These are phyloP conservation scores for Lamellibrachia satsuma DNA, from an alignment of 2,888 invertebrate genomes.

Conservation along the genomic window DNA sequence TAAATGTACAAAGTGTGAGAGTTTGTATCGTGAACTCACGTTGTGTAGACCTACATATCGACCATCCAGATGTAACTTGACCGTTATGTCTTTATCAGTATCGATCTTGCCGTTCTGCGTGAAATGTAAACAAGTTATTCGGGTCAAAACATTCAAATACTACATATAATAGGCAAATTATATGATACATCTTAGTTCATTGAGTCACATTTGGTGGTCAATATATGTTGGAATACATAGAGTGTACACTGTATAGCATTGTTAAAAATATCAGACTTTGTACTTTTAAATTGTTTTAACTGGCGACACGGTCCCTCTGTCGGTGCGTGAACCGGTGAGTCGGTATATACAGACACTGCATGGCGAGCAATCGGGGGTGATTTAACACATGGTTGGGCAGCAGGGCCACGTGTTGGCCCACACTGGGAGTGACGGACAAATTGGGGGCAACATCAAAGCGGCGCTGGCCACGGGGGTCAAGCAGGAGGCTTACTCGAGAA, in stretches of 20 bases:
- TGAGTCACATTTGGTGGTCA: too few relatives aligned
- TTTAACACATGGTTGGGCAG: conserved; percentile 17
- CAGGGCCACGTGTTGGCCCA: background rate
- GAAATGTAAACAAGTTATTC: too few relatives aligned
- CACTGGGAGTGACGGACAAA: background rate
- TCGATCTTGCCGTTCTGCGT: too few relatives aligned
- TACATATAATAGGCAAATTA: too few relatives aligned
- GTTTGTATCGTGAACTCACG: too few relatives aligned
- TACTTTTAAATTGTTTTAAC: background rate
- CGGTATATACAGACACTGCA: background rate
- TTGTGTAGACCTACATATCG: too few relatives aligned
- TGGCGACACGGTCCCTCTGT: background rate
- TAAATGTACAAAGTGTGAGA: too few relatives aligned
- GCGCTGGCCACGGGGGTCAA: background rate
- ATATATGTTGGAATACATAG: too few relatives aligned
- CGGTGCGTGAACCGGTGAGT: background rate
- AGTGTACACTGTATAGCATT: background rate
- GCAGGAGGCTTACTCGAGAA: background rate
- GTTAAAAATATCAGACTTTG: background rate
- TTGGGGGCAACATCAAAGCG: background rate
- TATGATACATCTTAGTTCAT: too few relatives aligned
- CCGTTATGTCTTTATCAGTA: too few relatives aligned
- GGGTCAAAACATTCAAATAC: too few relatives aligned
- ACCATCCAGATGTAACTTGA: too few relatives aligned
- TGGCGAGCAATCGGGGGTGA: background rate